Base-by-base conservation (phyloP, 2,113 vertebrate genomes). In the Mus pahari region DNA sequence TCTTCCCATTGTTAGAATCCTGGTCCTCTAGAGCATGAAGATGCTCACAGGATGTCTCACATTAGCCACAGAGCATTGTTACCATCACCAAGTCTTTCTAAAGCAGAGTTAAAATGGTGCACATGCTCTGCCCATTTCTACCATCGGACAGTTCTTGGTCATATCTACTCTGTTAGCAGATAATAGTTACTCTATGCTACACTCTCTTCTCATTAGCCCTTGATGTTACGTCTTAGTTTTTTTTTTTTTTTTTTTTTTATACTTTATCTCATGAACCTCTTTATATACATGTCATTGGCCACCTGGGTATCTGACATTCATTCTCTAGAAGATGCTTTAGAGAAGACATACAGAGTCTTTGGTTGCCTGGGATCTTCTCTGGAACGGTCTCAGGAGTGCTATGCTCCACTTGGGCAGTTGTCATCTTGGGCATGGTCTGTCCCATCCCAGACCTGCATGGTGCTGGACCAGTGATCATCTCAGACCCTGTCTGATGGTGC, bases 211-310 rank as follows among this genome's bases (percentile, higher is more conserved):
- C 82, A 22, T 84, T 74, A 84, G 50, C 4, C 11, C 45, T 90
- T 42, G 83, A 33, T 81, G 36, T 70, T 70, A 75, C 70, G 31
- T 86, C 14, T 86, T 79, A 48, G 71, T 1, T 55, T 55, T 58
- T 58, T 94, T 94, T 73, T 94, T 28, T 45, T 1, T 55, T 55
- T 58, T 58, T 94, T 94, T 73, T 94, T 28, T 45, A 48, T 55
- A 90, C 39, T 24, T 71, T 66, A 42, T 42, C 13, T 96, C 39
- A 77, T 16, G 20, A 22, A 4, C 39, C 58, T 74, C n/a, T 94
- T 64, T 71, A 31, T 42, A 36, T 78, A 42, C 66, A 5, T 36
- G 55, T 68, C 9, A 19, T 10, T 79, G 19, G 33, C 45, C n/a
- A 7, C 53, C 39, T 75, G 42, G 10, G 78, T 71, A 1, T 58